phyloP scores from a whole-genome alignment of 2,797 vertebrate genomes.

The Melanitta fusca region DNA sequence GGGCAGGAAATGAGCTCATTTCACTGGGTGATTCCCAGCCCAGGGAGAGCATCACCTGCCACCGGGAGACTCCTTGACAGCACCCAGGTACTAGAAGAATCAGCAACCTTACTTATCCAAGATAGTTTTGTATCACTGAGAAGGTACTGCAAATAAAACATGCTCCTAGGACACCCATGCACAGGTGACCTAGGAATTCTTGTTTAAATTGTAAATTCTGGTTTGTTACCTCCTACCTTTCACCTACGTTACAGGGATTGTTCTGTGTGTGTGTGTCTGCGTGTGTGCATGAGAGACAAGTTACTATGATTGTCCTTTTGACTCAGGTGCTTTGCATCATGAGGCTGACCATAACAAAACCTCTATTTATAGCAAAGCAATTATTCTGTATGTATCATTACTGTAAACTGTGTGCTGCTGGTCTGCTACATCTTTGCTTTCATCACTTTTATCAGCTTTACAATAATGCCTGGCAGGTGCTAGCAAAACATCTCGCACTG shows the following conservation, averaged over 20 bases:
- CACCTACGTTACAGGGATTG: neutral
- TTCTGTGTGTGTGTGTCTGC: neutral
- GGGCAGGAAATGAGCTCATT: conserved; percentile 64
- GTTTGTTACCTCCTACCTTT: neutral
- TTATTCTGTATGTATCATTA: neutral
- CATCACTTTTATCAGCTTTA: neutral
- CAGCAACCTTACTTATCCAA: neutral
- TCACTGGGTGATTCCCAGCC: neutral
- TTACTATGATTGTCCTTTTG: neutral
- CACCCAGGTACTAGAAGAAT: neutral
- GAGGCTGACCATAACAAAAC: neutral
- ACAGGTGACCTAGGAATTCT: neutral
- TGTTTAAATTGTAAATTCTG: neutral
- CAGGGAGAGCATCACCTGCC: neutral
- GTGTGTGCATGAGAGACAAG: neutral
- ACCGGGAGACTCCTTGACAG: neutral
- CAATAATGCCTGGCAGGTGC: neutral
- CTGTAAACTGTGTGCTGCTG: neutral
- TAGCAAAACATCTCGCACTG: neutral
- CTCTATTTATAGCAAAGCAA: neutral
- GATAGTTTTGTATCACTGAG: neutral
- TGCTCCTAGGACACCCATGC: neutral
- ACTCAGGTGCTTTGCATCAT: neutral
- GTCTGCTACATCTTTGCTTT: neutral
- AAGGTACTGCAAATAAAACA: neutral